phyloP scores from a whole-genome alignment of 2,797 vertebrate species.

The Diglossa cyanea region DNA sequence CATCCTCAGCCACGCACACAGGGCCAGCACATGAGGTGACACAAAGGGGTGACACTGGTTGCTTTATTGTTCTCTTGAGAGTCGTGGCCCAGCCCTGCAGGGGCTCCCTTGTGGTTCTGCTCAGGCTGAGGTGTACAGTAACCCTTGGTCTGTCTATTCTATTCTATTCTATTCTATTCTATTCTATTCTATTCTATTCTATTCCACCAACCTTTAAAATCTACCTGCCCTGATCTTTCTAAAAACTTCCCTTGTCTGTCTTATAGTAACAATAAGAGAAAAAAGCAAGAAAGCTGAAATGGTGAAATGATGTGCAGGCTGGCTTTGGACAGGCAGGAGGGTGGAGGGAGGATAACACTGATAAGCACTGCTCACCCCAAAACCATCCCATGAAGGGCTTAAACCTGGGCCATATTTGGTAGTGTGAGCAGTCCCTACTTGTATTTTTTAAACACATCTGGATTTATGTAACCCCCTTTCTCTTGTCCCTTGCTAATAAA shows the following conservation, averaged over 20 bases:
- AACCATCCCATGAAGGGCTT: too few relatives aligned
- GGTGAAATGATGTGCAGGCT: not conserved
- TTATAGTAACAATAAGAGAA: not conserved
- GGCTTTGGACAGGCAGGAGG: not conserved
- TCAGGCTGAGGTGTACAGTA: not conserved
- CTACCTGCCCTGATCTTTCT: not conserved
- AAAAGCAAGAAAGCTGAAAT: not conserved
- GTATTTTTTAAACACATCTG: too few relatives aligned
- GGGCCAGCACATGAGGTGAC: not conserved
- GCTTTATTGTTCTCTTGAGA: not conserved
- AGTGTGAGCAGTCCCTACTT: too few relatives aligned
- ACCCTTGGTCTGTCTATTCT: not conserved
- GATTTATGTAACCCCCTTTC: too few relatives aligned
- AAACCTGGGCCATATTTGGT: too few relatives aligned
- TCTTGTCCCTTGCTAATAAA: too few relatives aligned
- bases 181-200: too few relatives aligned
- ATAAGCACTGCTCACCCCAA: too few relatives aligned
- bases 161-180: too few relatives aligned
- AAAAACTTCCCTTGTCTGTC: not conserved
- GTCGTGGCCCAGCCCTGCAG: accelerated
- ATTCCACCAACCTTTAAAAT: not conserved
- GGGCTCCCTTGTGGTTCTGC: not conserved
- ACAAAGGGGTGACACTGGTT: not conserved
- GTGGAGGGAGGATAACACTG: not conserved
- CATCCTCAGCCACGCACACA: not conserved